These are phyloP conservation scores for Synodontis membranacea DNA, from an alignment of 2,113 vertebrate genomes.

Conservation along the genomic window DNA sequence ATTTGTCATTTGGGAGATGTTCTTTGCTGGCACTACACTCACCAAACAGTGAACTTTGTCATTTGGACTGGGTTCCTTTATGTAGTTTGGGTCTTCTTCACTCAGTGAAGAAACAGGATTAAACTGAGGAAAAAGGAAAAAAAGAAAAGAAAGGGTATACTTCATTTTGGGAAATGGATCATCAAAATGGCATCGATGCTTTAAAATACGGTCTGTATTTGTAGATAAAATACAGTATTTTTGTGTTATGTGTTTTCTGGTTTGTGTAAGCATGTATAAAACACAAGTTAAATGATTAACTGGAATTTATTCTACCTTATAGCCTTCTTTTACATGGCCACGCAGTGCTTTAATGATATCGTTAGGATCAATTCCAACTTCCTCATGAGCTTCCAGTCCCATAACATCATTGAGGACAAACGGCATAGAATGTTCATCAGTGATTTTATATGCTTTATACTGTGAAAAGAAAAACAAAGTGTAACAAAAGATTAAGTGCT, in stretches of 20 bases:
- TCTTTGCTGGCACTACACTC: constrained; percentile 19
- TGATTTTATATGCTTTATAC: background rate
- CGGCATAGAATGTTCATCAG: background rate
- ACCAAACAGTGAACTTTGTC: constrained; percentile 49
- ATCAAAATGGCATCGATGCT: background rate
- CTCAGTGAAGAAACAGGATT: background rate
- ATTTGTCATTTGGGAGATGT: background rate
- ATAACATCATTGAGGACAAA: background rate
- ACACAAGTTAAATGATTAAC: background rate
- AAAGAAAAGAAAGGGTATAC: background rate
- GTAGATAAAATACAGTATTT: background rate
- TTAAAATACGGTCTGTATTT: background rate
- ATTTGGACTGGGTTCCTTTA: background rate
- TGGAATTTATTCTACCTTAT: constrained; percentile 2
- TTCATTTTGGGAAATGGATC: too few species aligned
- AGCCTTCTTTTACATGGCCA: constrained; percentile 26
- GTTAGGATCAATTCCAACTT: background rate
- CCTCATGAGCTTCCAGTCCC: background rate
- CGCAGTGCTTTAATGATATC: constrained; percentile 7
- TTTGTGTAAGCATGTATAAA: background rate
- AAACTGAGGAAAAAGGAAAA: constrained; percentile 27
- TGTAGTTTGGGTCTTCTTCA: background rate
- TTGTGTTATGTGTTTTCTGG: background rate
- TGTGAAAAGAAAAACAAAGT: background rate
- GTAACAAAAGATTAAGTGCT: background rate